Percentiles rank a stretch among this genome's conserved stretches.
Evolutionary conservation across 2,888 invertebrate species (phyloP).

Genomic region (Acronicta aceris): DNA sequence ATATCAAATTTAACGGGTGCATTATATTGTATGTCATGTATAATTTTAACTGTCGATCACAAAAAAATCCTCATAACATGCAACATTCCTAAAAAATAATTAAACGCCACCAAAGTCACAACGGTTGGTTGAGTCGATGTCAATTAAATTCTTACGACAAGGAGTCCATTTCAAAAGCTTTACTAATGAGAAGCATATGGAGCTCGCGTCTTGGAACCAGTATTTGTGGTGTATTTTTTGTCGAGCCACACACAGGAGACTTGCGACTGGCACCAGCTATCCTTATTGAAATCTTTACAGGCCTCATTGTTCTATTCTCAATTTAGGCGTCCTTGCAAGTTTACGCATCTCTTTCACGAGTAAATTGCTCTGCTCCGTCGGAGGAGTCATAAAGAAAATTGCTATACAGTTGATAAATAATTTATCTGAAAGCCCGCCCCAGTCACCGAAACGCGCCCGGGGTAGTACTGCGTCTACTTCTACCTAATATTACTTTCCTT

Average conservation of each 20-base stretch:
- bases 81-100: constrained; percentile 70
- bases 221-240: constrained; percentile 55
- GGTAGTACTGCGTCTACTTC: constrained; percentile 82
- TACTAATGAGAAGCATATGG: constrained; percentile 78
- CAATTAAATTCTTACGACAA: constrained; percentile 77
- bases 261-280: constrained; percentile 57
- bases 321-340: constrained; percentile 87
- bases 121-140: constrained; percentile 69
- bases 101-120: constrained; percentile 64
- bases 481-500: constrained; percentile 88
- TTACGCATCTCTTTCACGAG: constrained; percentile 88
- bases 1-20: constrained; percentile 52
- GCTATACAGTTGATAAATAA: constrained; percentile 90
- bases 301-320: constrained; percentile 83
- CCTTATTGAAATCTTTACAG: constrained; percentile 83
- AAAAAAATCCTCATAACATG: constrained; percentile 57
- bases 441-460: constrained; percentile 86
- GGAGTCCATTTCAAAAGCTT: constrained; percentile 72
- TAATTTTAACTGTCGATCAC: constrained; percentile 57
- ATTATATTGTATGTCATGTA: constrained; percentile 47
- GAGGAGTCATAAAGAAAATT: constrained; percentile 90
- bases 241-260: constrained; percentile 41
- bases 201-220: constrained; percentile 55
- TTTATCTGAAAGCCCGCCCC: constrained; percentile 89
- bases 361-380: constrained; percentile 88